Conservation (phyloP, 2,888 invertebrate species). For the Drosophila nr. medialis region DNA sequence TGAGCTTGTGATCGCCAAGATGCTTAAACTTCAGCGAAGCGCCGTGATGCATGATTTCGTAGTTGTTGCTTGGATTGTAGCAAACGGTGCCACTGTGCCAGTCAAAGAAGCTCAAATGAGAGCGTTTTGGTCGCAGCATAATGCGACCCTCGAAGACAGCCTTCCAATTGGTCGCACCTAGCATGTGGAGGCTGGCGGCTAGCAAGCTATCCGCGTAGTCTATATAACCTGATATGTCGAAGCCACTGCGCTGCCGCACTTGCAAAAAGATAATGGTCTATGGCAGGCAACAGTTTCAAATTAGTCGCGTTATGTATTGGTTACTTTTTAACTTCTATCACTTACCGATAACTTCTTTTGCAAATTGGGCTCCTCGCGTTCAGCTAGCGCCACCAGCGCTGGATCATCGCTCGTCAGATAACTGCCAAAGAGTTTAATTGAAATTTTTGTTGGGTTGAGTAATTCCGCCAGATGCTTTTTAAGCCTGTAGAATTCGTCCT, state of each 20-base stretch:
- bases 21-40: constrained; percentile 42
- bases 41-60: constrained; percentile 29
- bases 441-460: constrained; percentile 85
- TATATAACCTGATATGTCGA: constrained; percentile 61
- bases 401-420: constrained; percentile 86
- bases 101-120: constrained; percentile 54
- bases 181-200: background rate
- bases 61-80: constrained; percentile 49
- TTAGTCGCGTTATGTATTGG: background rate
- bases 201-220: constrained; percentile 57
- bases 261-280: constrained; percentile 64
- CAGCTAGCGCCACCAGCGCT: constrained; percentile 87
- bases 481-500: constrained; percentile 87
- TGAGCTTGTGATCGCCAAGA: constrained; percentile 52
- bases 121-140: constrained; percentile 38
- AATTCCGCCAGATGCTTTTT: constrained; percentile 86
- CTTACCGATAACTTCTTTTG: constrained; percentile 89
- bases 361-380: constrained; percentile 88
- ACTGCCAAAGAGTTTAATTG: constrained; percentile 87
- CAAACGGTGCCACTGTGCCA: constrained; percentile 46
- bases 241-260: constrained; percentile 45
- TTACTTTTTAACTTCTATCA: background rate
- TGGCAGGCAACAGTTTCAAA: background rate
- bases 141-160: constrained; percentile 48
- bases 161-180: constrained; percentile 43